Conservation (phyloP, 2,888 invertebrate species). For the Clusia tigrina region DNA sequence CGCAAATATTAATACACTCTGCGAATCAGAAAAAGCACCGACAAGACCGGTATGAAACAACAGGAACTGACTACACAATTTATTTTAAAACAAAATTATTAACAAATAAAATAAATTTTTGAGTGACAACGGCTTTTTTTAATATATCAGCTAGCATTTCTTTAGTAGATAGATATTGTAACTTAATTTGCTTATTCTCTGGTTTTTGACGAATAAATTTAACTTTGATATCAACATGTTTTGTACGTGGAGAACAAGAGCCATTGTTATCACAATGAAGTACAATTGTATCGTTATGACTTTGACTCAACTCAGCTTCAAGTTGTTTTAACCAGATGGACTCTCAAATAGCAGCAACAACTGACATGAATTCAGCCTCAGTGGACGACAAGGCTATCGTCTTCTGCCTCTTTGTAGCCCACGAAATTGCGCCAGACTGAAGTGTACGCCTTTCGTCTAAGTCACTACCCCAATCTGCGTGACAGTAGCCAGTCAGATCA, state of each 20-base stretch:
- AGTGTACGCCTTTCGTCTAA: slow-evolving; percentile 24
- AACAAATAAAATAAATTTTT: neutral
- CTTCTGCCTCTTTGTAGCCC: slow-evolving; percentile 29
- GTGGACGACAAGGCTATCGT: slow-evolving; percentile 34
- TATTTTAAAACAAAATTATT: neutral
- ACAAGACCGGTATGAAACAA: no score
- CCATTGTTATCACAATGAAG: slow-evolving; percentile 24
- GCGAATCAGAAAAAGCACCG: no score
- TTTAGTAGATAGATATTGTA: slow-evolving; percentile 21
- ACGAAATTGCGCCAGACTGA: slow-evolving; percentile 30
- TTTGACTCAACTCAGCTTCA: slow-evolving; percentile 19
- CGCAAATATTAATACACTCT: no score
- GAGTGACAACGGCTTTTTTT: slow-evolving; percentile 11
- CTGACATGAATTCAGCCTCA: slow-evolving; percentile 34
- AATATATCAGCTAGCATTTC: slow-evolving; percentile 24
- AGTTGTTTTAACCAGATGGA: slow-evolving; percentile 31
- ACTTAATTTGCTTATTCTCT: slow-evolving; percentile 16
- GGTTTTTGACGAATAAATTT: slow-evolving; percentile 25
- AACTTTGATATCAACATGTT: slow-evolving; percentile 27
- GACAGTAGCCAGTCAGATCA: slow-evolving; percentile 28
- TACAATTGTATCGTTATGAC: slow-evolving; percentile 10
- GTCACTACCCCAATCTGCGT: slow-evolving; percentile 32
- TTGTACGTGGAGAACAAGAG: slow-evolving; percentile 22
- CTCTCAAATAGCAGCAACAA: slow-evolving; percentile 32
- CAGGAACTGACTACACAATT: no score